A percentile compares a stretch with the other conserved stretches of the same genome.
phyloP scores from a whole-genome alignment of 1,140 invertebrate species.

The Physella acuta region DNA sequence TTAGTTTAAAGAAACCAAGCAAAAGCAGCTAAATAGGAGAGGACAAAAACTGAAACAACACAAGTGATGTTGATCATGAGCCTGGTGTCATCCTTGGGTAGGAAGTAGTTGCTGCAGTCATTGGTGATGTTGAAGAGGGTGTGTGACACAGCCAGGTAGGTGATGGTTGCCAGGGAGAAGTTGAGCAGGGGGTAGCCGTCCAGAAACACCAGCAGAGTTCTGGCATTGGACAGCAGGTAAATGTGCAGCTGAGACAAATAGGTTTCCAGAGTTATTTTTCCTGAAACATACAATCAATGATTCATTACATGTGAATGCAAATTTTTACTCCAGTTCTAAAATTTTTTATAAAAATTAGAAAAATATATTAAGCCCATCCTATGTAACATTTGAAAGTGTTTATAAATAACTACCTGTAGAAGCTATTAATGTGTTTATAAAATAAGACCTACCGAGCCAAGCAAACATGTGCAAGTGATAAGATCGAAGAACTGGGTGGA shows the following conservation, averaged over 20 bases:
- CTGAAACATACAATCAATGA: conserved; percentile 3
- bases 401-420: too few species aligned
- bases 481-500: conserved; percentile 31
- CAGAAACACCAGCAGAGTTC: conserved; percentile 39
- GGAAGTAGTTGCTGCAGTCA: conserved; percentile 36
- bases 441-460: conserved; percentile 36
- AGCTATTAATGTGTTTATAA: too few species aligned
- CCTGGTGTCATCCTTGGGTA: conserved; percentile 36
- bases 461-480: conserved; percentile 40
- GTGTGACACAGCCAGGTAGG: conserved; percentile 41
- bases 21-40: conserved; percentile 6
- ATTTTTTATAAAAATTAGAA: too few species aligned
- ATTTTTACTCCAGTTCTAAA: too few species aligned
- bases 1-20: too few species aligned
- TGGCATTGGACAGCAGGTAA: conserved; percentile 48
- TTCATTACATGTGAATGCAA: too few species aligned
- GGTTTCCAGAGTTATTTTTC: conserved; percentile 49
- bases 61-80: conserved; percentile 18
- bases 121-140: conserved; percentile 41
- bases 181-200: conserved; percentile 41
- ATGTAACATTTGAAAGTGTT: too few species aligned
- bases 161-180: conserved; percentile 41
- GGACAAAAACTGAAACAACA: conserved; percentile 13
- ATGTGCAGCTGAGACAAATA: conserved; percentile 50
- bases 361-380: too few species aligned